phyloP scores from a whole-genome alignment of 2,888 invertebrate genomes.

The Desoria tigrina region DNA sequence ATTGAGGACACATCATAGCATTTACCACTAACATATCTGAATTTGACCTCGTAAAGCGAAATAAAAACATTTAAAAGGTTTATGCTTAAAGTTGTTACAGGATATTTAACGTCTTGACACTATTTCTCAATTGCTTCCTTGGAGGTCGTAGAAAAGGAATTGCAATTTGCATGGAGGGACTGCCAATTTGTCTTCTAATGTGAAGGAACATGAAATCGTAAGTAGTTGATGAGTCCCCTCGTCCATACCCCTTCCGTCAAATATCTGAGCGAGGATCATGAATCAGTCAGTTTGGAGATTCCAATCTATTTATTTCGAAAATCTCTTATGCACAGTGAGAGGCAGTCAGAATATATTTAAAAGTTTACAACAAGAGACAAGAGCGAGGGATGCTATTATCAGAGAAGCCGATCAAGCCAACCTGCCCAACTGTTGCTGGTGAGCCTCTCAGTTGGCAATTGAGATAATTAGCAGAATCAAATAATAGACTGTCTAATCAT shows the following conservation, averaged over 20 bases:
- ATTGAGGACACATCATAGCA: background rate
- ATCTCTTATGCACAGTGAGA: background rate
- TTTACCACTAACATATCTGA: background rate
- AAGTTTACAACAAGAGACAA: background rate
- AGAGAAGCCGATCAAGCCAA: too few relatives aligned
- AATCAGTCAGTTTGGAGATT: background rate
- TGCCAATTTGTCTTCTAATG: conserved; percentile 1
- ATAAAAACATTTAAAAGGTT: background rate
- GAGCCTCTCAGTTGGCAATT: conserved; percentile 46
- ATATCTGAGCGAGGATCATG: too few relatives aligned
- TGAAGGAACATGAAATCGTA: background rate
- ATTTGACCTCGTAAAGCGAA: background rate
- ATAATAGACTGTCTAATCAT: conserved; percentile 46
- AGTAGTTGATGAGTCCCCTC: too few relatives aligned
- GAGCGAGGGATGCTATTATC: too few relatives aligned
- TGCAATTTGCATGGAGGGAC: conserved; percentile 8
- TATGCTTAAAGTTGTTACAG: background rate
- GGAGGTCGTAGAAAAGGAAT: conserved; percentile 7
- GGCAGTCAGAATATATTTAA: background rate
- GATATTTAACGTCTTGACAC: background rate
- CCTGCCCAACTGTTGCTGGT: conserved; percentile 27
- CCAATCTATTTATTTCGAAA: background rate
- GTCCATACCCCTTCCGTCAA: too few relatives aligned
- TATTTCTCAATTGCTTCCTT: background rate
- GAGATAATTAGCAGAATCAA: conserved; percentile 49